Base-by-base conservation (phyloP, 2,113 vertebrate genomes). In the Clarias gariepinus region DNA sequence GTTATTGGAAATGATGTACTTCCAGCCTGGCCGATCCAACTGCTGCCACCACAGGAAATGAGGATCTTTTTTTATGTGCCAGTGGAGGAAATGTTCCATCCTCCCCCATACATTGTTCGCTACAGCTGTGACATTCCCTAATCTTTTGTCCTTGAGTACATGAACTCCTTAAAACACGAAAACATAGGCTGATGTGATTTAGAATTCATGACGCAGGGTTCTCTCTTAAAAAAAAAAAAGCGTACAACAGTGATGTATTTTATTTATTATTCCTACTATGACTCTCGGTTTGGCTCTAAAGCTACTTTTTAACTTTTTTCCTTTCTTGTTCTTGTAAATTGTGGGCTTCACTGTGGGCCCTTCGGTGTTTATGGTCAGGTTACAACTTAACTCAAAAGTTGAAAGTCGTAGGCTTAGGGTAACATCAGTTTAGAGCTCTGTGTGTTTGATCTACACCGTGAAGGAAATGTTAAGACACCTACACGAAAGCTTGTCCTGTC, bases 1-100 rank as follows among this genome's bases (percentile, higher is more conserved):
- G 83, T 89, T 87, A 87, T 82, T 85, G 88, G 82, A 89, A 89
- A 36, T 81, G 57, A 55, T 58, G 36, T 81, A 69, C 57, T 82
- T 53, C 47, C 82, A 53, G 47, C 53, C 69, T 83, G 61, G 33
- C 71, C 61, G 25, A 33, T 68, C 71, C 76, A 58, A 85, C 52
- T 10, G 58, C 78, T 68, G 28, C 82, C 52, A 86, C 66, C 71
- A 82, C 60, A 66, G 80, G 82, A 89, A 89, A 74, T 66, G 36
- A 25, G 68, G 57, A 57, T 53, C 8, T 58, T 84, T 87, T 41
- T 21, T 36, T 33, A n/a, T 52, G 19, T 15, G 69, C 52, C 58
- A 63, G 53, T 77, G 36, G 8, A 41, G 69, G 89, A 85, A 76
- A 85, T 33, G 41, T 71, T 36, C 57, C 66, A 80, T 84, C 84